phyloP scores from a whole-genome alignment of 2,113 vertebrate species.

The Toxotes jaculatrix region DNA sequence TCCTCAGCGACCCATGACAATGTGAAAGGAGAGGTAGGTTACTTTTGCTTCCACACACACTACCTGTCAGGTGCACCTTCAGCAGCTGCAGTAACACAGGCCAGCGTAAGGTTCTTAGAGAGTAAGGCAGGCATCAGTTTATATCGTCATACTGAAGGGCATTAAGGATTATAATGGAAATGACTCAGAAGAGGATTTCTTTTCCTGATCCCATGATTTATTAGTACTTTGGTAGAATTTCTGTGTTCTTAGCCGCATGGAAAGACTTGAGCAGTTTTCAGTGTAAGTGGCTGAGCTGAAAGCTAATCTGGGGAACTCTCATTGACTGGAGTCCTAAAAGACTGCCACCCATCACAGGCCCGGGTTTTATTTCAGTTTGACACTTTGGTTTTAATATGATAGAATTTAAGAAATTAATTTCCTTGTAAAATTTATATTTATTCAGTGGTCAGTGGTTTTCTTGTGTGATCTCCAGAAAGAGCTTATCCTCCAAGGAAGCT shows the following conservation, averaged over 20 bases:
- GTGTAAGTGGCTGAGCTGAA: constrained; percentile 47
- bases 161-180: constrained; percentile 54
- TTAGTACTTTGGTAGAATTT: constrained; percentile 63
- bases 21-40: constrained; percentile 91
- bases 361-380: not conserved
- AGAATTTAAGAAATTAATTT: no score
- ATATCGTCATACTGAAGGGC: constrained; percentile 17
- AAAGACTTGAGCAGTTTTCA: constrained; percentile 63
- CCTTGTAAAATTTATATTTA: not conserved
- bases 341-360: not conserved
- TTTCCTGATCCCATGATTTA: constrained; percentile 63
- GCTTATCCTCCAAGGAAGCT: not conserved
- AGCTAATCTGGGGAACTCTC: constrained; percentile 42
- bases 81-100: not conserved
- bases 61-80: constrained; percentile 14
- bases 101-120: not conserved
- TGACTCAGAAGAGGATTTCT: constrained; percentile 61
- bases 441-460: not conserved
- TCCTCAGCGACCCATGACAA: constrained; percentile 88
- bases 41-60: constrained; percentile 17
- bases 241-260: constrained; percentile 53
- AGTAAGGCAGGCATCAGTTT: constrained; percentile 26
- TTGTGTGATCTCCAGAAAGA: not conserved
- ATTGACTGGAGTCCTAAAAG: constrained; percentile 11
- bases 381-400: not conserved